Conservation (phyloP, 2,797 vertebrate species). For the Pterois miles region DNA sequence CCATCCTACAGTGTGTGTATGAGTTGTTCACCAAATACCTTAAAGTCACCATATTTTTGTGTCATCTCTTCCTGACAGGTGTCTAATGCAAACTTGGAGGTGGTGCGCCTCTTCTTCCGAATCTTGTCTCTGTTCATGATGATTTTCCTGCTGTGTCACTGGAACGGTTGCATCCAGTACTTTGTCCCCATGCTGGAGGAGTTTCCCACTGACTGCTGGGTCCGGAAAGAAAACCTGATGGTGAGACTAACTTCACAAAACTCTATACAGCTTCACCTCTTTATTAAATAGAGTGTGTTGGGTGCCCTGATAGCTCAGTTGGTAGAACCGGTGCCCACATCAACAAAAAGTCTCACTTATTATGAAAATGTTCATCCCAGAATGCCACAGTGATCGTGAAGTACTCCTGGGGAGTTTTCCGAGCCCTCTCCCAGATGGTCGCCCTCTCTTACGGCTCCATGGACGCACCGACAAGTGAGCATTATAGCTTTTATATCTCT, state of each 20-base stretch:
- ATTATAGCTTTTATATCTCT: slow-evolving; percentile 32
- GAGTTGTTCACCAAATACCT: not conserved
- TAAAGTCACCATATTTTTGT: not conserved
- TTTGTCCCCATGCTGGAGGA: slow-evolving; percentile 86
- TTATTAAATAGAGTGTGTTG: not conserved
- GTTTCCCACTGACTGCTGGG: slow-evolving; percentile 85
- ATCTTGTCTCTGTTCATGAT: slow-evolving; percentile 85
- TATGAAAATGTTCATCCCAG: slow-evolving; percentile 51
- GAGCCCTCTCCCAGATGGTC: slow-evolving; percentile 86
- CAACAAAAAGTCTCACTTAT: not conserved
- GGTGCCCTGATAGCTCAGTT: too few relatives aligned
- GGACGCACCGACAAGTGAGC: slow-evolving; percentile 84
- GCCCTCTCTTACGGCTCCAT: slow-evolving; percentile 85
- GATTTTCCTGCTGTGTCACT: slow-evolving; percentile 87
- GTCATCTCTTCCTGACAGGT: slow-evolving; percentile 64
- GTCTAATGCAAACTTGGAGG: slow-evolving; percentile 84
- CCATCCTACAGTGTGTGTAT: not conserved
- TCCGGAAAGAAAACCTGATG: slow-evolving; percentile 84
- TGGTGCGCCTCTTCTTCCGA: slow-evolving; percentile 82
- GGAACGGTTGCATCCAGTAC: slow-evolving; percentile 89
- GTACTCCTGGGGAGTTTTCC: slow-evolving; percentile 85
- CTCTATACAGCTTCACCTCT: not conserved
- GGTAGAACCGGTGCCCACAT: too few relatives aligned
- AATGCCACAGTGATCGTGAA: slow-evolving; percentile 83
- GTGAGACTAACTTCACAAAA: slow-evolving; percentile 48